Conservation (phyloP, 2,113 vertebrate species). For the Gobio gobio region DNA sequence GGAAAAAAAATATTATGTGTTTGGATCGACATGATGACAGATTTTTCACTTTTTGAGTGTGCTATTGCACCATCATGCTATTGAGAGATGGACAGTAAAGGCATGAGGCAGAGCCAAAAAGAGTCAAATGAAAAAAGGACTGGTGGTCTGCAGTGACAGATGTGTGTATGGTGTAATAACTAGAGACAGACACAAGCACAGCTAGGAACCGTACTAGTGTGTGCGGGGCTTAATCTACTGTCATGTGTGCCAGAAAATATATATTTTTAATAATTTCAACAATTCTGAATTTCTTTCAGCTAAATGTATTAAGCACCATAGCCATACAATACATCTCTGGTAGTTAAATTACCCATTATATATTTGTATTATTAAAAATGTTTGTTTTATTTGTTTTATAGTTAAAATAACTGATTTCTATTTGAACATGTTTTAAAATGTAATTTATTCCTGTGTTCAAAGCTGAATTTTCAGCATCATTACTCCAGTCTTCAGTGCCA, state of each 20-base stretch:
- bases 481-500: background rate
- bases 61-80: background rate
- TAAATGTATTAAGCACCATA: background rate
- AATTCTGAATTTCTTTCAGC: background rate
- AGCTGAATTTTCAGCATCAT: background rate
- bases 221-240: background rate
- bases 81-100: constrained; percentile 1
- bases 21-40: background rate
- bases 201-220: background rate
- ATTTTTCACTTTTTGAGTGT: constrained; percentile 5
- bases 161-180: background rate
- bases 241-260: background rate
- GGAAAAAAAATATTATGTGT: background rate
- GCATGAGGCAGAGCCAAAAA: constrained; percentile 21
- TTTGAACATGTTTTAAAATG: too few relatives aligned
- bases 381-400: too few relatives aligned
- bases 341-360: background rate
- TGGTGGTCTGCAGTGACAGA: constrained; percentile 10
- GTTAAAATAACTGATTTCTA: too few relatives aligned
- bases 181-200: background rate
- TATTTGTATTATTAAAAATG: background rate
- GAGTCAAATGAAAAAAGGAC: background rate
- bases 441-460: background rate
- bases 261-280: background rate
- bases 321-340: background rate